Percentiles rank a stretch among this genome's conserved stretches.
Evolutionary conservation across 2,113 vertebrate genomes (phyloP).

Genomic region (Hylia prasina): DNA sequence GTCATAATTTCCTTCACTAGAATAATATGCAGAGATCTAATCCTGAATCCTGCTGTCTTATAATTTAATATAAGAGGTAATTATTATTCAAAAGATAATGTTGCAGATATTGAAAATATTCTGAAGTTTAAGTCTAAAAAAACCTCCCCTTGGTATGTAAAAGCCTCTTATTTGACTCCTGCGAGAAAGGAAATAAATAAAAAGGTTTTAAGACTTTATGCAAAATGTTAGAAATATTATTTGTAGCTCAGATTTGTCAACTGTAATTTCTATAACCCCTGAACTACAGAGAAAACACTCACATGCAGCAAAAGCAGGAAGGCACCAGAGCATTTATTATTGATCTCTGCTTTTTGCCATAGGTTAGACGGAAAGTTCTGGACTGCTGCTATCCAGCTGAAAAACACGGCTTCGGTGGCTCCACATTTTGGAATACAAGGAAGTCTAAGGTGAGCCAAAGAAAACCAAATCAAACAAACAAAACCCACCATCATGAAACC

Average conservation of each 20-base stretch:
- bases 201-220: slow-evolving; percentile 45
- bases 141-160: slow-evolving; percentile 6
- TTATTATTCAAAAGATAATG: slow-evolving; percentile 82
- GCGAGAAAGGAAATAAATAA: slow-evolving; percentile 49
- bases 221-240: slow-evolving; percentile 39
- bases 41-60: slow-evolving; percentile 81
- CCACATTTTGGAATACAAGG: neutral
- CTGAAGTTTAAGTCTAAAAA: slow-evolving; percentile 69
- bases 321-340: neutral
- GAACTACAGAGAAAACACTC: slow-evolving; percentile 32
- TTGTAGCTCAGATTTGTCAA: slow-evolving; percentile 52
- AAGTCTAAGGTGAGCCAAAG: neutral
- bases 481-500: neutral
- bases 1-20: slow-evolving; percentile 85
- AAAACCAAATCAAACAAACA: neutral
- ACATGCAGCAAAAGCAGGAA: neutral
- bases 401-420: neutral
- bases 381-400: neutral
- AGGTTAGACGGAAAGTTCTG: neutral
- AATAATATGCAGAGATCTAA: slow-evolving; percentile 82
- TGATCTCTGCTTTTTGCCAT: neutral
- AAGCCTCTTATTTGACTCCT: slow-evolving; percentile 45
- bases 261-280: slow-evolving; percentile 42
- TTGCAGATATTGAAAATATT: slow-evolving; percentile 80
- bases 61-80: slow-evolving; percentile 82